phyloP scores from a whole-genome alignment of 1,140 invertebrate species.

The Bradynema listronoti region DNA sequence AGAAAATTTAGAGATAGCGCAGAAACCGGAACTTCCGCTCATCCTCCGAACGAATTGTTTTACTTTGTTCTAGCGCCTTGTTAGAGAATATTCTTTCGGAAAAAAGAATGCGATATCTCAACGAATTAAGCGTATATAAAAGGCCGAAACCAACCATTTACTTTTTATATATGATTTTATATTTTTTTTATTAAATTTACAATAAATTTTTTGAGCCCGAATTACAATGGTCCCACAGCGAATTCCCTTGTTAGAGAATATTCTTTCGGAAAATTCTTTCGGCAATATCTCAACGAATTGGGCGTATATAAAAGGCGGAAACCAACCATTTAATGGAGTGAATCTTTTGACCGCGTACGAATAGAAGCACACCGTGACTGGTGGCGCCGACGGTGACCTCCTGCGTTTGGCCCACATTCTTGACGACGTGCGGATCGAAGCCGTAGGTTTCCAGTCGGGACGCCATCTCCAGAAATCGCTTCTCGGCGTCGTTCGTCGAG shows the following conservation, averaged over 20 bases:
- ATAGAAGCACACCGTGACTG: constrained; percentile 84
- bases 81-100: too few species aligned
- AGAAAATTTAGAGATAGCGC: too few species aligned
- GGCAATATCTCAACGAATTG: not conserved
- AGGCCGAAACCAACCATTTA: constrained; percentile 69
- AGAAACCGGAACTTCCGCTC: too few species aligned
- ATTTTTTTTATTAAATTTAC: too few species aligned
- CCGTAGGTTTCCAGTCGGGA: constrained; percentile 87
- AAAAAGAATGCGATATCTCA: not conserved
- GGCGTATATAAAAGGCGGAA: not conserved
- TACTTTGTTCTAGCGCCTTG: too few species aligned
- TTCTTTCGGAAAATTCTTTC: too few species aligned
- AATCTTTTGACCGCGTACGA: constrained; percentile 81
- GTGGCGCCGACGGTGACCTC: constrained; percentile 89
- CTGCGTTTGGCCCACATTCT: constrained; percentile 64
- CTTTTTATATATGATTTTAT: too few species aligned
- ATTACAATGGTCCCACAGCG: too few species aligned
- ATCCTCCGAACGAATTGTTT: too few species aligned
- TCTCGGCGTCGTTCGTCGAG: constrained; percentile 67
- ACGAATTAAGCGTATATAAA: constrained; percentile 1
- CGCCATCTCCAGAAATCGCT: constrained; percentile 76
- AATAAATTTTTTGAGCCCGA: too few species aligned
- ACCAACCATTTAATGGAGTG: constrained; percentile 83
- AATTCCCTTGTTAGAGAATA: too few species aligned
- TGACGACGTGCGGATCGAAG: constrained; percentile 93